Percentiles rank a stretch among this genome's conserved stretches.
These are phyloP conservation scores for Lophotis ruficrista DNA, from an alignment of 2,113 vertebrate genomes.

Conservation along the genomic window DNA sequence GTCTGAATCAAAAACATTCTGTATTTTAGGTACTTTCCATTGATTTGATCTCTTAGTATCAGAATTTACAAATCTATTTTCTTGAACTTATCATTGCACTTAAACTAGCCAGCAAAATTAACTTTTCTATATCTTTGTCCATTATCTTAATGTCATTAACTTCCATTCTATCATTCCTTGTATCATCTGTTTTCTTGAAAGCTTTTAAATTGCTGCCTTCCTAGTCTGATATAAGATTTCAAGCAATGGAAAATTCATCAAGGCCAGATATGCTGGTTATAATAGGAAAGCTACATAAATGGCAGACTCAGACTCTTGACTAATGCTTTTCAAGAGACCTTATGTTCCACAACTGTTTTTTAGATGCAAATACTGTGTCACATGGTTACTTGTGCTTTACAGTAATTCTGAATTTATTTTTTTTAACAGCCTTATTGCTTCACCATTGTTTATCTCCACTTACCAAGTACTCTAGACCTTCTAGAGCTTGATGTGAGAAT, in stretches of 20 bases:
- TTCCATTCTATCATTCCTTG: neutral
- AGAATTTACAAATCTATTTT: neutral
- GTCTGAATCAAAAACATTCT: neutral
- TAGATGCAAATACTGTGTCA: neutral
- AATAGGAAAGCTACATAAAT: neutral
- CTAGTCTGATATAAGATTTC: neutral
- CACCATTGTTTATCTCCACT: neutral
- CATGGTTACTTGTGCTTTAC: neutral
- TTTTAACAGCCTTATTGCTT: neutral
- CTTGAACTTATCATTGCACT: neutral
- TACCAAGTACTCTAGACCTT: neutral
- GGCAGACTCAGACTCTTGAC: neutral
- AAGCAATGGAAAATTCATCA: neutral
- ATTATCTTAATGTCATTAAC: neutral
- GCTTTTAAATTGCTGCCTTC: neutral
- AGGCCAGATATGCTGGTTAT: neutral
- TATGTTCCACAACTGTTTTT: neutral
- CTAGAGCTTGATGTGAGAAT: neutral
- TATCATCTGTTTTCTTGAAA: neutral
- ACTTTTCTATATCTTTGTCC: neutral
- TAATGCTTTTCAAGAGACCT: neutral
- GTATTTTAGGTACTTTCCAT: neutral
- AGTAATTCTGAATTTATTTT: neutral
- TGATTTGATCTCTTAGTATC: neutral
- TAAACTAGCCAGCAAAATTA: neutral